These are phyloP conservation scores for Catocala fraxini DNA, from an alignment of 2,888 invertebrate species.

Conservation along the genomic window DNA sequence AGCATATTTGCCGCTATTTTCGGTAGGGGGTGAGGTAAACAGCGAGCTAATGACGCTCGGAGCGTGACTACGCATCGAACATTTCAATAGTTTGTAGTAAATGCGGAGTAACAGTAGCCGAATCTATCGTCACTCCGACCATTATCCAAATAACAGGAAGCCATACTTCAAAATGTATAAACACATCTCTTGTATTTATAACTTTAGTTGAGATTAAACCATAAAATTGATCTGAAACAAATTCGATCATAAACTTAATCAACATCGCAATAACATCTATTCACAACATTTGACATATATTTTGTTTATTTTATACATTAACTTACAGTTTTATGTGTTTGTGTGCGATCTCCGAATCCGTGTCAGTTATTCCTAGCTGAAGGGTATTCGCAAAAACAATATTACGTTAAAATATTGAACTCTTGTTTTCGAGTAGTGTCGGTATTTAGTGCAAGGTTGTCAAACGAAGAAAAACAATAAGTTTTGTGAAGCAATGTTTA, in stretches of 20 bases:
- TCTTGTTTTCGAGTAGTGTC: neutral
- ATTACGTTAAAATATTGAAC: constrained; percentile 2
- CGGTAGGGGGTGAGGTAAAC: too few species aligned
- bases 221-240: neutral
- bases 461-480: too few species aligned
- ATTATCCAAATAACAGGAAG: too few species aligned
- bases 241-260: neutral
- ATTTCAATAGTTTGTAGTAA: too few species aligned
- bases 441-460: constrained; percentile 2
- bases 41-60: too few species aligned
- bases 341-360: constrained; percentile 25
- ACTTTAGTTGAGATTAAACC: neutral
- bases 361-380: constrained; percentile 24
- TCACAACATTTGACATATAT: constrained; percentile 27
- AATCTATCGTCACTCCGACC: too few species aligned
- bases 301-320: constrained; percentile 13
- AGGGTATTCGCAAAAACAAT: constrained; percentile 2
- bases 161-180: too few species aligned
- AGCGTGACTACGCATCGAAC: too few species aligned
- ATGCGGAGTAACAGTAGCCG: too few species aligned
- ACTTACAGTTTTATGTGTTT: constrained; percentile 29
- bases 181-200: too few species aligned
- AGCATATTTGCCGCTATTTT: too few species aligned
- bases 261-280: constrained; percentile 19
- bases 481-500: too few species aligned